Evolutionary conservation across 2,888 invertebrate species (phyloP).

Genomic region (Drosophila emarginata): DNA sequence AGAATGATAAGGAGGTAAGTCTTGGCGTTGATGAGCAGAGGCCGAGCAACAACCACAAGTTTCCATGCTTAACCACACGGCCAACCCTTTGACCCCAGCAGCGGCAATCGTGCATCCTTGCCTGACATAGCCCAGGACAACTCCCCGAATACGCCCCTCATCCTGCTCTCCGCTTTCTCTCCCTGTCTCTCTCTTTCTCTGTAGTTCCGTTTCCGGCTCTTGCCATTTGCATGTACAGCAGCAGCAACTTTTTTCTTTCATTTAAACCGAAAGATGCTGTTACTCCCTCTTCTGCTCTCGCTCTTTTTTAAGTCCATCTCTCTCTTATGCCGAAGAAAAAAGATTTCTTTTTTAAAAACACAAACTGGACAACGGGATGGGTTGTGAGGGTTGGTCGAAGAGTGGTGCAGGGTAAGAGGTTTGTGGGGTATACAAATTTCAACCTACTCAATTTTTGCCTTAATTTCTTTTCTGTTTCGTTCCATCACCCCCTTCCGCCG

Average conservation of each 20-base stretch:
- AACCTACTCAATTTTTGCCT: conserved; percentile 79
- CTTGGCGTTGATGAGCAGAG: conserved; percentile 62
- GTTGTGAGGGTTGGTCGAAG: background rate
- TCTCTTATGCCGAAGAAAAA: conserved; percentile 67
- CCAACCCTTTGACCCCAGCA: conserved; percentile 19
- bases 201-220: conserved; percentile 74
- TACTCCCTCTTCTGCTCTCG: background rate
- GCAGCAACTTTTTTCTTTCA: conserved; percentile 66
- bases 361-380: conserved; percentile 56
- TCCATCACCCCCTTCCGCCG: conserved; percentile 4
- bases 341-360: conserved; percentile 62
- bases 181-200: conserved; percentile 19
- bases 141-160: conserved; percentile 5
- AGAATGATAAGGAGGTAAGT: conserved; percentile 3
- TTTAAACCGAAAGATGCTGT: conserved; percentile 54
- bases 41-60: conserved; percentile 45
- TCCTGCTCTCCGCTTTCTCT: background rate
- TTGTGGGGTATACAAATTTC: conserved; percentile 73
- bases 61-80: conserved; percentile 32
- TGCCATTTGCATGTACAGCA: conserved; percentile 71
- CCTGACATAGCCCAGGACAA: conserved; percentile 36
- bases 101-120: conserved; percentile 72
- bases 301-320: background rate
- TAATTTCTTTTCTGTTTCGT: conserved; percentile 76
- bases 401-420: background rate